Evolutionary conservation across 2,888 invertebrate genomes (phyloP), one percentile per base, ranked within the genome.

Genomic region (Argyresthia albistria): DNA sequence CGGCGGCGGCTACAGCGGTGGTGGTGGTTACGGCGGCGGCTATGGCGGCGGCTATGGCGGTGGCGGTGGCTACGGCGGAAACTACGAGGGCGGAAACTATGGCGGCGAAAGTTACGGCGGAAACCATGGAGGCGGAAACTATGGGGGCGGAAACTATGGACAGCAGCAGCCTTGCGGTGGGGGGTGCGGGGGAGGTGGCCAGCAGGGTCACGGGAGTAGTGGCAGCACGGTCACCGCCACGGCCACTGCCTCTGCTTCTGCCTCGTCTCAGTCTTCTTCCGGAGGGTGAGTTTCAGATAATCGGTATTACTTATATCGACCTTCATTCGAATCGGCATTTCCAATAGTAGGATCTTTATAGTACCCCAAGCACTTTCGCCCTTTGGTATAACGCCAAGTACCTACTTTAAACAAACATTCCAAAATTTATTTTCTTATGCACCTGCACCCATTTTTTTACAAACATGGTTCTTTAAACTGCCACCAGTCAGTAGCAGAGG

Each of bases 171-270:
- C 45, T 9, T 51, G 58, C 46, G 57, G 57, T 9, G 56, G 59
- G 35, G 54, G 58, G 43, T 51, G 53, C 50, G 48, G 52, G 35
- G 35, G 51, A 7, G 35, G 43, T 10, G n/a, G 43, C 9, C 7
- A 12, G 8, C n/a, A 16, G 6, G 42, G 35, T 16, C 42, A 53
- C 4, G 46, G 53, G 10, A 58, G 59, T 8, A 58, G 60, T 9
- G 59, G 58, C 16, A 59, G 54, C 25, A 37, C 50, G 14, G 45
- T 54, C 10, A 43, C 50, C 11, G 61, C 66, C 3, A 53, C 59
- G 0, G 67, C 70, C 1, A 59, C 65, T 0, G 76, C 76, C 0
- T 67, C 72, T 0, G 75, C 76, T 1, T 67, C 69, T 4, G 72
- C 70, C 0, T 7, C n/a, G 1, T 1, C 51, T 9, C 43, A 50